Percentiles rank a stretch among this genome's conserved stretches.
phyloP scores from a whole-genome alignment of 2,113 vertebrate species.

The Pelobates fuscus region DNA sequence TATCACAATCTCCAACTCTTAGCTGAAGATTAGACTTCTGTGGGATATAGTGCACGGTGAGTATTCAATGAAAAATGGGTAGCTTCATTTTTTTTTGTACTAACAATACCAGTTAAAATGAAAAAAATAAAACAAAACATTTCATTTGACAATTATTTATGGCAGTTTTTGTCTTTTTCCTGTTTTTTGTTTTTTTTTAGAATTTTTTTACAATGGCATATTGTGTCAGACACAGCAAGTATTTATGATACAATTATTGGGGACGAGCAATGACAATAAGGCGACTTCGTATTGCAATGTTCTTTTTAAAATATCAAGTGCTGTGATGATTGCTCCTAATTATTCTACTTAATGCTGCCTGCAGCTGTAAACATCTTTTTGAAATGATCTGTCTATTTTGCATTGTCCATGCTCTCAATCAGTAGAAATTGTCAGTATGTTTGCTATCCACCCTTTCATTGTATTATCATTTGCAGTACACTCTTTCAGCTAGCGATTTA shows the following conservation, averaged over 20 bases:
- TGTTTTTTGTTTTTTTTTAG: too few relatives aligned
- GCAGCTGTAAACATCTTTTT: constrained; percentile 20
- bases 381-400: constrained; percentile 8
- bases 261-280: constrained; percentile 25
- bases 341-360: constrained; percentile 20
- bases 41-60: too few relatives aligned
- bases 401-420: not conserved
- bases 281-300: constrained; percentile 18
- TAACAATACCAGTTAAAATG: too few relatives aligned
- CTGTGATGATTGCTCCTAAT: constrained; percentile 42
- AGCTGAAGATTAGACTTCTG: too few relatives aligned
- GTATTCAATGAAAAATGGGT: too few relatives aligned
- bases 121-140: too few relatives aligned
- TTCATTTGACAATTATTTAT: too few relatives aligned
- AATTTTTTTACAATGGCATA: constrained; percentile 19
- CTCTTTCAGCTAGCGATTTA: too few relatives aligned
- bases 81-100: too few relatives aligned
- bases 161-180: too few relatives aligned
- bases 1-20: too few relatives aligned
- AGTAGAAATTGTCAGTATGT: not conserved
- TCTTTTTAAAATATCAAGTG: constrained; percentile 32
- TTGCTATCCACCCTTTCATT: not conserved
- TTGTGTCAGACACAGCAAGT: constrained; percentile 33
- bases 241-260: constrained; percentile 26
- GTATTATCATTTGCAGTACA: too few relatives aligned